Conservation (phyloP, 2,797 vertebrate genomes). For the Pelochelys cantorii region DNA sequence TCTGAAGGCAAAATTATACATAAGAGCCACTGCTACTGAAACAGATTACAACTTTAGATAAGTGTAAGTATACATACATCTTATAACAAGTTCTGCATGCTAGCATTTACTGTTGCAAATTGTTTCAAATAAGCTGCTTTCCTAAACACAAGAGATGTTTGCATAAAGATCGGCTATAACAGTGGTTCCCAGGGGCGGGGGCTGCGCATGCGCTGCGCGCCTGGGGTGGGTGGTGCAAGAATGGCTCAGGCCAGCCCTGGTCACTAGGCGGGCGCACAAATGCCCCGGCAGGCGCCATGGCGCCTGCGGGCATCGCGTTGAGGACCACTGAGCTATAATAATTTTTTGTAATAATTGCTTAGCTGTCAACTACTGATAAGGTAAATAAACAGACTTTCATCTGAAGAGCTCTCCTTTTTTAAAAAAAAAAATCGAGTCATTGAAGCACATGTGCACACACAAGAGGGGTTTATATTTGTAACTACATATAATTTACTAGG, state of each 20-base stretch:
- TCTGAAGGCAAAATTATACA: neutral
- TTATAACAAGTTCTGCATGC: accelerated
- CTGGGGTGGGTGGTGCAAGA: too few relatives aligned
- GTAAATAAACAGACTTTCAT: neutral
- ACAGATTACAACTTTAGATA: too few relatives aligned
- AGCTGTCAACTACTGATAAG: neutral
- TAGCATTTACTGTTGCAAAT: accelerated
- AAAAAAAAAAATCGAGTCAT: neutral
- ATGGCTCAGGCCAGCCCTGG: too few relatives aligned
- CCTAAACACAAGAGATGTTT: accelerated
- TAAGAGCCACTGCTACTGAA: neutral
- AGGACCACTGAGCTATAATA: too few relatives aligned
- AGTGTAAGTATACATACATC: accelerated
- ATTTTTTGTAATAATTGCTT: neutral
- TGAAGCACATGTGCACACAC: neutral
- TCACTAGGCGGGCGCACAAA: too few relatives aligned
- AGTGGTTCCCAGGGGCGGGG: neutral
- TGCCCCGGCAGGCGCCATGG: too few relatives aligned
- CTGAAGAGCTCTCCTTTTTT: neutral
- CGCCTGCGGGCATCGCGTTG: too few relatives aligned
- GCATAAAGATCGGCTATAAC: neutral
- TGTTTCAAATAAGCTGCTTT: neutral
- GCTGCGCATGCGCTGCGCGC: too few relatives aligned
- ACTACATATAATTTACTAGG: neutral
- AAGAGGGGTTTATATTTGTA: neutral